phyloP scores from a whole-genome alignment of 2,113 vertebrate species.

The Podarcis raffonei region DNA sequence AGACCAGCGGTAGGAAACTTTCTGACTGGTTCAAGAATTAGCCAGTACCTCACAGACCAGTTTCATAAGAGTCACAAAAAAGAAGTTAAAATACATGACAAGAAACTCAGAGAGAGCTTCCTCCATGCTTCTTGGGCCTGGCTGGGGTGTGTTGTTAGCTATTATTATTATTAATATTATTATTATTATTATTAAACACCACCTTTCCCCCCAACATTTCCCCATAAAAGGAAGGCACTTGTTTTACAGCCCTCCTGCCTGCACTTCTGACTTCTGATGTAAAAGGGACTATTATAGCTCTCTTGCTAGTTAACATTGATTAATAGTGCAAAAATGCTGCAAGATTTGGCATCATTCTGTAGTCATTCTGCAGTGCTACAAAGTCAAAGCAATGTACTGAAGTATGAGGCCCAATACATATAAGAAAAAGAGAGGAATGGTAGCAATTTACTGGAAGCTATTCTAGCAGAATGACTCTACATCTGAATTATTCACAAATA shows the following conservation, averaged over 20 bases:
- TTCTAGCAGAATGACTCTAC: background rate
- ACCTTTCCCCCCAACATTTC: no score
- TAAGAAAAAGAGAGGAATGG: conserved; percentile 13
- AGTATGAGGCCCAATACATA: background rate
- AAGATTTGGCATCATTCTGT: conserved; percentile 8
- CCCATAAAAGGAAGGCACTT: background rate
- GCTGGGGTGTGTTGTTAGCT: background rate
- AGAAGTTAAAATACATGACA: background rate
- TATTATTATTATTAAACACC: no score
- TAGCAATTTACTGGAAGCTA: background rate
- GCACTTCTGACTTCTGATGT: background rate
- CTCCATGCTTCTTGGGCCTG: background rate
- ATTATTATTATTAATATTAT: no score
- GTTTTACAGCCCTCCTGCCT: background rate
- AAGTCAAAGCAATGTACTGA: background rate
- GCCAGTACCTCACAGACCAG: no score
- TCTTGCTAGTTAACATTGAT: conserved; percentile 3
- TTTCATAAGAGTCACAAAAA: background rate
- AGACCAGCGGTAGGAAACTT: no score
- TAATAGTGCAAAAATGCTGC: background rate
- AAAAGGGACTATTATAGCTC: background rate
- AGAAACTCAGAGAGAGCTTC: background rate
- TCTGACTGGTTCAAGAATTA: no score
- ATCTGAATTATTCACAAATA: conserved; percentile 42
- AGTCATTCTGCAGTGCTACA: conserved; percentile 21